Percentiles rank a stretch among this genome's conserved stretches.
phyloP scores from a whole-genome alignment of 2,888 invertebrate species.

The Drosophila pseudotalamancana region DNA sequence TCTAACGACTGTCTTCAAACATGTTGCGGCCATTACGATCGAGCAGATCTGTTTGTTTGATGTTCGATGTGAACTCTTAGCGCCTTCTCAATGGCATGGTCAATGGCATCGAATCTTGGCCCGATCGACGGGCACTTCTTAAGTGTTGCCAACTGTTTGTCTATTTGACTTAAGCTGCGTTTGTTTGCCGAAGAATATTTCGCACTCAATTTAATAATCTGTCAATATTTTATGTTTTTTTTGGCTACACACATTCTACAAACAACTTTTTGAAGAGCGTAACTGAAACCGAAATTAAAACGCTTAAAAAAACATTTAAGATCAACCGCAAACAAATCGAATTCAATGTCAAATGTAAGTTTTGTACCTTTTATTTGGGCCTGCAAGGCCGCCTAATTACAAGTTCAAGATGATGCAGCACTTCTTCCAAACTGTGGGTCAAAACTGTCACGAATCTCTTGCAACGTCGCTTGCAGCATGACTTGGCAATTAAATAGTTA shows the following conservation, averaged over 20 bases:
- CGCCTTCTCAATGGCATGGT: slow-evolving; percentile 38
- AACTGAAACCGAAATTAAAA: slow-evolving; percentile 6
- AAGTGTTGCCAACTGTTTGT: slow-evolving; percentile 25
- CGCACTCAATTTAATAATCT: slow-evolving; percentile 59
- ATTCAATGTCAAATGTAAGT: slow-evolving; percentile 61
- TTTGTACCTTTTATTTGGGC: slow-evolving; percentile 9
- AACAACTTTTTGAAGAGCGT: slow-evolving; percentile 42
- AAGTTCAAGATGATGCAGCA: slow-evolving; percentile 46
- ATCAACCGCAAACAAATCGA: slow-evolving; percentile 46
- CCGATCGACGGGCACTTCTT: slow-evolving; percentile 12
- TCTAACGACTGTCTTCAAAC: slow-evolving; percentile 42
- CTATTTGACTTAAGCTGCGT: slow-evolving; percentile 29
- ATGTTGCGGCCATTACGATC: slow-evolving; percentile 40
- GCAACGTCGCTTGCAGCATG: slow-evolving; percentile 46
- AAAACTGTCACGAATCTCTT: slow-evolving; percentile 22
- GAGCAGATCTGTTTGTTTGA: slow-evolving; percentile 24
- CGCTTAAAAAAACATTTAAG: slow-evolving; percentile 58
- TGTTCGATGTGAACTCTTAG: slow-evolving; percentile 29
- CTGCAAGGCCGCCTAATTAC: slow-evolving; percentile 55
- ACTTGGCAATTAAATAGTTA: slow-evolving; percentile 58
- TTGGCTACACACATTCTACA: slow-evolving; percentile 67
- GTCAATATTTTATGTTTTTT: slow-evolving; percentile 59
- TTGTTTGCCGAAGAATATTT: slow-evolving; percentile 64
- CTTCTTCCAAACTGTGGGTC: slow-evolving; percentile 8
- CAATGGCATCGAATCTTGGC: slow-evolving; percentile 22